A percentile compares a stretch with the other conserved stretches of the same genome.
Conservation (phyloP, 2,113 vertebrate species). For the Triplophysa dalaica region DNA sequence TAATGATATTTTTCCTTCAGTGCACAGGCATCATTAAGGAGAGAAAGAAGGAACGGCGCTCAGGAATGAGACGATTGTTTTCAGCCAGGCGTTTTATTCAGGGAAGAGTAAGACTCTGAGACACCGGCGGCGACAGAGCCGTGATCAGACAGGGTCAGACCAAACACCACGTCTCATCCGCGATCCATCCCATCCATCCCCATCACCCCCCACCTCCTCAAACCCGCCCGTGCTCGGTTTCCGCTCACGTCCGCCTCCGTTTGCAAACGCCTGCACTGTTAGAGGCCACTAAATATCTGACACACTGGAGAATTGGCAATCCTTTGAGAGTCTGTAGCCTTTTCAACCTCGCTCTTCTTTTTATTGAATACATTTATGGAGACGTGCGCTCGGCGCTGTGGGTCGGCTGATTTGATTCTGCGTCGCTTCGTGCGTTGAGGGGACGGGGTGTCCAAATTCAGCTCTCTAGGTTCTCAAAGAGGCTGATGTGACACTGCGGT, state of each 20-base stretch:
- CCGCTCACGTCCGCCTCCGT: conserved; percentile 48
- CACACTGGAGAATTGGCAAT: conserved; percentile 55
- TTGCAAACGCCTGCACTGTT: conserved; percentile 48
- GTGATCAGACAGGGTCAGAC: conserved; percentile 47
- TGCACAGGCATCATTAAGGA: conserved; percentile 30
- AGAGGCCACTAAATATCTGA: conserved; percentile 57
- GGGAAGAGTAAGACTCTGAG: conserved; percentile 17
- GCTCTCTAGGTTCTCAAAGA: conserved; percentile 36
- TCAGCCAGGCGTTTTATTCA: conserved; percentile 46
- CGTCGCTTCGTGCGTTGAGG: conserved; percentile 3
- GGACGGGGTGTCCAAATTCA: conserved; percentile 39
- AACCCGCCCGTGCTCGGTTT: conserved; percentile 34
- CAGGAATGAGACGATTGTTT: conserved; percentile 16
- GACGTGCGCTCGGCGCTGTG: conserved; percentile 44
- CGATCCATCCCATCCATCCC: not conserved
- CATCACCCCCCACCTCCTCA: not conserved
- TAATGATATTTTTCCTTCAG: conserved; percentile 39
- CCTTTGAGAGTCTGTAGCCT: conserved; percentile 56
- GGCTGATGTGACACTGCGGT: conserved; percentile 41
- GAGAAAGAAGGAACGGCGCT: not conserved
- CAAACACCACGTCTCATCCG: conserved; percentile 38
- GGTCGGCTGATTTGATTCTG: conserved; percentile 57
- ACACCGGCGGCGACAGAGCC: conserved; percentile 40
- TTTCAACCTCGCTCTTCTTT: conserved; percentile 51
- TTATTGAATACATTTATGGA: conserved; percentile 56